Evolutionary conservation across 2,888 invertebrate genomes (phyloP).

Genomic region (Euplagia quadripunctaria): DNA sequence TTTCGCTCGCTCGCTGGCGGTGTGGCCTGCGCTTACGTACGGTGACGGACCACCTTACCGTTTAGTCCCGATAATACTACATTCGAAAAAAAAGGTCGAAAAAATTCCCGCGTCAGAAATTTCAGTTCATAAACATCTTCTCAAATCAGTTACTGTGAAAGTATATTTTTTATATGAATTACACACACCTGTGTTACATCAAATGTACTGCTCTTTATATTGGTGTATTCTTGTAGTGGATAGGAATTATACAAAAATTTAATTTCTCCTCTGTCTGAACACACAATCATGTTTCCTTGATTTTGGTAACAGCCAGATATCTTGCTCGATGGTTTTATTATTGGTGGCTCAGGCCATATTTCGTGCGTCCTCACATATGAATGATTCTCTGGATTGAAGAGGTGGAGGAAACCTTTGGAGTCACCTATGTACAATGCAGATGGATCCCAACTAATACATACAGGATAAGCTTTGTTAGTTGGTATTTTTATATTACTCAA

Average conservation of each 20-base stretch:
- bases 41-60: no score
- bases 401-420: constrained; percentile 78
- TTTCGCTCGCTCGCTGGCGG: no score
- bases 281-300: constrained; percentile 76
- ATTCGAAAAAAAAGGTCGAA: background rate
- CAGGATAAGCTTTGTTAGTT: constrained; percentile 75
- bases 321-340: constrained; percentile 73
- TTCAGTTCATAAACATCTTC: background rate
- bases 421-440: constrained; percentile 80
- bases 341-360: constrained; percentile 75
- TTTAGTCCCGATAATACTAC: no score
- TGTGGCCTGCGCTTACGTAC: no score
- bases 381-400: constrained; percentile 74
- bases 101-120: background rate
- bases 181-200: constrained; percentile 79
- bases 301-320: constrained; percentile 78
- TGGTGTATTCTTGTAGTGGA: constrained; percentile 77
- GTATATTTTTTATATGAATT: background rate
- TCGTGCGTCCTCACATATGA: constrained; percentile 68
- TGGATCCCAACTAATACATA: constrained; percentile 77
- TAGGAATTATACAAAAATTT: constrained; percentile 80
- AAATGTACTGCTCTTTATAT: constrained; percentile 70
- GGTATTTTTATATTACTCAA: constrained; percentile 74
- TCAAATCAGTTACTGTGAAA: background rate
- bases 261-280: constrained; percentile 81